Base-by-base conservation (phyloP, 2,888 invertebrate species). In the Protophormia terraenovae region DNA sequence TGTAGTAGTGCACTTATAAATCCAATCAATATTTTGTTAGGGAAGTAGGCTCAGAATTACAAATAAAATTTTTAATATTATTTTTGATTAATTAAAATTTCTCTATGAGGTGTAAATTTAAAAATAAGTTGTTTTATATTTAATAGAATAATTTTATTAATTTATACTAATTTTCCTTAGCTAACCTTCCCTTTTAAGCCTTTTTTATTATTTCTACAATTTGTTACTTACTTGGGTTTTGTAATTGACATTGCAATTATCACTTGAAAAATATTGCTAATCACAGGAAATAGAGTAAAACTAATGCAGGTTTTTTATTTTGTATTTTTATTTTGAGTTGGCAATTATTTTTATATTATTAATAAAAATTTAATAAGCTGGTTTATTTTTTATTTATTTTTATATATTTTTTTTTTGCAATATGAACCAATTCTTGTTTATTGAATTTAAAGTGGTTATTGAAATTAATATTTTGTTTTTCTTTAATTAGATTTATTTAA, bases 221-320 rank as follows among this genome's bases (percentile, higher is more conserved):
- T 81, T 69, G 71, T 72, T 80, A 66, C 41, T 66, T 72, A 76
- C 35, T 73, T 75, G 71, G 29, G 8, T 73, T 72, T 79, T 82
- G 45, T 71, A 85, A 82, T 82, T 85, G 85, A 85, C 82, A 82
- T 82, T 85, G 75, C 85, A 85, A 82, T 85, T 85, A 82, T 82
- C 82, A 76, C 69, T 82, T 85, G 69, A 73, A 62, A n/a, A n/a
- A 82, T 78, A 55, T 73, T 58, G 69, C 75, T 82, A 79, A 71
- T 78, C 78, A 75, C 82, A 82, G 85, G 85, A 85, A 85, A 85
- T 85, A 75, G 82, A 82, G 78, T 75, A 75, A 60, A 78, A 73
- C 69, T 78, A 85, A 82, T 71, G 58, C 66, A 53, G 71, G 71
- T 79, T 75, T 75, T 67, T 81, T 53, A 32, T 14, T 22, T 41